Evolutionary conservation across 2,113 vertebrate genomes (phyloP).

Genomic region (Zosterops borbonicus): DNA sequence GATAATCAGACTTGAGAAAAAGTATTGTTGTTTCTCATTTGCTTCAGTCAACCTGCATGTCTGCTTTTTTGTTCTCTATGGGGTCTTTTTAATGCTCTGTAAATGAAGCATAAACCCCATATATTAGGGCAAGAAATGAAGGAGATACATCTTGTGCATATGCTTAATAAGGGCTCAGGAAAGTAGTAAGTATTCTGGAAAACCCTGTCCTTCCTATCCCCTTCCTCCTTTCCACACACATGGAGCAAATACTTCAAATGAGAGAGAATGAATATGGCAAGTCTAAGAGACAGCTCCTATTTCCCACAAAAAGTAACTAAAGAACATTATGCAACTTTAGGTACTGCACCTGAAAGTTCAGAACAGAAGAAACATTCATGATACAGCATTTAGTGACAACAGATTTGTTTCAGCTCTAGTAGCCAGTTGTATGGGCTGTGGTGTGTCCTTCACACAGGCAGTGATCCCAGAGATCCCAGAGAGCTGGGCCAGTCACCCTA

Average conservation of each 20-base stretch:
- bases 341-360: neutral
- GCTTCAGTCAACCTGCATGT: neutral
- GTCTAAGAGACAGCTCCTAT: neutral
- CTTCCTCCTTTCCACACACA: neutral
- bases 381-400: neutral
- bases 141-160: neutral
- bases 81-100: neutral
- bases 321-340: neutral
- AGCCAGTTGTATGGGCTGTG: neutral
- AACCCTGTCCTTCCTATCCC: neutral
- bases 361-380: neutral
- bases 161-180: neutral
- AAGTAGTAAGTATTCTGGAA: neutral
- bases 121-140: neutral
- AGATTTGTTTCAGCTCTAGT: neutral
- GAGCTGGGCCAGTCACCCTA: neutral
- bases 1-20: slow-evolving; percentile 23
- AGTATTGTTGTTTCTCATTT: slow-evolving; percentile 2
- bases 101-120: neutral
- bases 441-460: neutral
- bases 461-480: neutral
- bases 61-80: neutral
- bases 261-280: neutral
- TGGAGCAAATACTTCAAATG: neutral
- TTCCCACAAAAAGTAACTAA: neutral